Conservation (phyloP, 1,140 invertebrate species). For the Pogonomyrmex barbatus region DNA sequence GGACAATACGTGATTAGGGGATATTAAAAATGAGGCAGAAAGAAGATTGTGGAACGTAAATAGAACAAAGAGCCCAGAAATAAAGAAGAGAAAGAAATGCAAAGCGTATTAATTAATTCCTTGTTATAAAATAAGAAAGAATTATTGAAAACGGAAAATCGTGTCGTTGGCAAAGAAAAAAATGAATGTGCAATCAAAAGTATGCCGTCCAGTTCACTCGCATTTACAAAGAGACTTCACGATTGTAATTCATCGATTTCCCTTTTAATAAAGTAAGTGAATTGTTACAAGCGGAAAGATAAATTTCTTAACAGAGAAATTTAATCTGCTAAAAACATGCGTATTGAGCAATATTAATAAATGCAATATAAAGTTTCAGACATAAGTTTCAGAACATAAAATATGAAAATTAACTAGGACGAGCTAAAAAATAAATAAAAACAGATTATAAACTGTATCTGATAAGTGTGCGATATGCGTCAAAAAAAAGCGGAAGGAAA, state of each 20-base stretch:
- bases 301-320: background rate
- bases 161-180: background rate
- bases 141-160: background rate
- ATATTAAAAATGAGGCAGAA: background rate
- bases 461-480: constrained; percentile 23
- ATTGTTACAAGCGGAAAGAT: background rate
- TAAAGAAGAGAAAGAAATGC: background rate
- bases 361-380: no score
- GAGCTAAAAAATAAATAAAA: background rate
- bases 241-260: background rate
- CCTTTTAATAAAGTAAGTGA: background rate
- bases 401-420: background rate
- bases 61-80: background rate
- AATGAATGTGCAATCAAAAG: background rate
- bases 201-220: background rate
- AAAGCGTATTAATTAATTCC: background rate
- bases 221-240: background rate
- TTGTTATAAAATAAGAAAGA: background rate
- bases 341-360: no score
- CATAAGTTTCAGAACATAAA: background rate
- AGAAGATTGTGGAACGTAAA: background rate
- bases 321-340: background rate
- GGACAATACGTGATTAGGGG: background rate
- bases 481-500: constrained; percentile 44
- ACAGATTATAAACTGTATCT: background rate